A percentile compares a stretch with the other conserved stretches of the same genome.
Conservation (phyloP, 2,113 vertebrate species). For the Dasyornis broadbenti region DNA sequence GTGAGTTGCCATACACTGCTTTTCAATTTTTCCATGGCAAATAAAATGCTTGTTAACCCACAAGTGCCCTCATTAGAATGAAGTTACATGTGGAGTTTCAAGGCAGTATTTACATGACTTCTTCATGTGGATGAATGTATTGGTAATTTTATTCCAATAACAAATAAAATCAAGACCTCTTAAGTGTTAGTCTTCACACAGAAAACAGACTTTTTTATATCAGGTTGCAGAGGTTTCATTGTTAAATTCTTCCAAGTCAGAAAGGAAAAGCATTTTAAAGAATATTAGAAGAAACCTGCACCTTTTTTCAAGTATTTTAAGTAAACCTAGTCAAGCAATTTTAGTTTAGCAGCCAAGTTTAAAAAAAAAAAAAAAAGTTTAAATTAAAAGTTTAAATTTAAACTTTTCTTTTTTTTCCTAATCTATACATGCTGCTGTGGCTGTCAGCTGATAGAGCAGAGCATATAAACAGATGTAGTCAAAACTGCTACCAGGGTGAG, state of each 20-base stretch:
- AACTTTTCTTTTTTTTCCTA: not conserved
- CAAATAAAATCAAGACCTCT: not conserved
- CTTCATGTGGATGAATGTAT: not conserved
- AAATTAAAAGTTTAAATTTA: too few relatives aligned
- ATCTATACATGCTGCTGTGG: not conserved
- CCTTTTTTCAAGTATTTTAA: not conserved
- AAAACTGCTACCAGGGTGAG: not conserved
- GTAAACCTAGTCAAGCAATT: not conserved
- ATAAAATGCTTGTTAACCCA: not conserved
- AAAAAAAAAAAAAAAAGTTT: not conserved
- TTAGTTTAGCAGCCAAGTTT: not conserved
- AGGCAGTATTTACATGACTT: not conserved
- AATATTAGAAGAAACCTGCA: not conserved
- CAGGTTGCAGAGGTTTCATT: not conserved
- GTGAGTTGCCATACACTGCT: not conserved
- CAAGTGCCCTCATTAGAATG: not conserved
- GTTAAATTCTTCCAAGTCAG: not conserved
- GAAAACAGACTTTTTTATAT: not conserved
- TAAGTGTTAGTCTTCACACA: not conserved
- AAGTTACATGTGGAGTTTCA: not conserved
- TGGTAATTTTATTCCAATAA: not conserved
- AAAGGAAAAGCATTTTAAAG: not conserved
- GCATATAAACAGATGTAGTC: not conserved
- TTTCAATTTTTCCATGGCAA: not conserved
- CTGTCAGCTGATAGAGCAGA: not conserved